Evolutionary conservation across 2,888 invertebrate species (phyloP).

Genomic region (Omphaloscelis lunosa): DNA sequence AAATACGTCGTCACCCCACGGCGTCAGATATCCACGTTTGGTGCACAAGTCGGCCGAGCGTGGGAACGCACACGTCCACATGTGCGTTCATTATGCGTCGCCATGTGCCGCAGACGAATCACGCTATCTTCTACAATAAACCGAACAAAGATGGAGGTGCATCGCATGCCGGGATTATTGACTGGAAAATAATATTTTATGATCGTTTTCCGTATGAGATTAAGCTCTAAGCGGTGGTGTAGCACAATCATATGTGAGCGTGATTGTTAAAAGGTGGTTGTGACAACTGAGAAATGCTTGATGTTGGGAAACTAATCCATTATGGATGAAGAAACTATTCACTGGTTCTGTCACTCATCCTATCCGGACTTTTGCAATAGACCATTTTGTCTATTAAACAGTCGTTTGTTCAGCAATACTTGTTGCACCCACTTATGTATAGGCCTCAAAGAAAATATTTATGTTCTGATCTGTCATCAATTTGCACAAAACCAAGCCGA

Average conservation of each 20-base stretch:
- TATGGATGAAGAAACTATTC: neutral
- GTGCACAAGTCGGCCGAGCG: constrained; percentile 17
- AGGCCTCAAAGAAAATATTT: neutral
- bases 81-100: constrained; percentile 62
- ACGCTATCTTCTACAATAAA: constrained; percentile 11
- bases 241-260: neutral
- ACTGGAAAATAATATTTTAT: constrained; percentile 19
- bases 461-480: neutral
- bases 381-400: neutral
- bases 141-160: constrained; percentile 25
- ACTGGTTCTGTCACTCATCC: neutral
- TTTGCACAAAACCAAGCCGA: neutral
- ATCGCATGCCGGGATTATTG: constrained; percentile 15
- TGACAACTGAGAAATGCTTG: neutral
- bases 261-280: neutral
- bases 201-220: constrained; percentile 18
- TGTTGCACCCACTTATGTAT: neutral
- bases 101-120: constrained; percentile 52
- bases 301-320: neutral
- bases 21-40: constrained; percentile 11
- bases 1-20: constrained; percentile 9
- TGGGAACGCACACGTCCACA: constrained; percentile 54
- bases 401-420: neutral
- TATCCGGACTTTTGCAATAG: neutral
- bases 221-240: constrained; percentile 5